These are phyloP conservation scores for Catamblyrhynchus diadema DNA, from an alignment of 2,797 vertebrate species.

Conservation along the genomic window DNA sequence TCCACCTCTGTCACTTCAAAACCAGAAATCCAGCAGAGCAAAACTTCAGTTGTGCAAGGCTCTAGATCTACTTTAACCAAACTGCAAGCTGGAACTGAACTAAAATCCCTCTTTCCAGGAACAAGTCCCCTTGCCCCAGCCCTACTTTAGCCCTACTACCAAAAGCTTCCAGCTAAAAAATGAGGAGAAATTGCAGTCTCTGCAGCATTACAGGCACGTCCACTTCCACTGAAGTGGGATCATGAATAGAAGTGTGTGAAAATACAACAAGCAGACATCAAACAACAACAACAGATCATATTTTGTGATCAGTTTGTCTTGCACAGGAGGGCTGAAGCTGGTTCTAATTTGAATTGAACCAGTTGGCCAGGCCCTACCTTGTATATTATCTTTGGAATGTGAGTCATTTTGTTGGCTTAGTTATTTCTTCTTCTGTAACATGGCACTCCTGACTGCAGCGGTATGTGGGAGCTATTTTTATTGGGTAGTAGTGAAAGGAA, in stretches of 20 bases:
- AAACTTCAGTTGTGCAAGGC: not conserved
- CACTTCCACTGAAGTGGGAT: not conserved
- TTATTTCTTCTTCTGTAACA: conserved; percentile 60
- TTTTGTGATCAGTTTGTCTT: conserved; percentile 44
- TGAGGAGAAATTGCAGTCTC: not conserved
- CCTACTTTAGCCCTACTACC: not conserved
- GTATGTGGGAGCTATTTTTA: conserved; percentile 68
- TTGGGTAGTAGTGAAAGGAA: conserved; percentile 66
- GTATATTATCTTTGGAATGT: conserved; percentile 69
- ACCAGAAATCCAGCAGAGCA: not conserved
- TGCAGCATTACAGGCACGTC: not conserved
- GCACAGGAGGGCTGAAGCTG: conserved; percentile 36
- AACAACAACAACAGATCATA: conserved; percentile 54
- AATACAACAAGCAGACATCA: conserved; percentile 18
- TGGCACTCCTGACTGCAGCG: conserved; percentile 57
- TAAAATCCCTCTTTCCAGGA: not conserved
- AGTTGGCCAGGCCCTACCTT: conserved; percentile 60
- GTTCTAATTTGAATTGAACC: conserved; percentile 61
- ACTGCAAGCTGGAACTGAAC: not conserved
- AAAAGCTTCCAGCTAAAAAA: not conserved
- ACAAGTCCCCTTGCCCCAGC: not conserved
- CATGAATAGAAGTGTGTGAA: not conserved
- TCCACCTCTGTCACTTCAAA: not conserved
- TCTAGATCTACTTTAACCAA: not conserved
- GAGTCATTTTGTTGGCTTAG: conserved; percentile 67